Percentiles rank a stretch among this genome's conserved stretches.
phyloP scores from a whole-genome alignment of 2,797 vertebrate genomes.

The Tenualosa ilisha region DNA sequence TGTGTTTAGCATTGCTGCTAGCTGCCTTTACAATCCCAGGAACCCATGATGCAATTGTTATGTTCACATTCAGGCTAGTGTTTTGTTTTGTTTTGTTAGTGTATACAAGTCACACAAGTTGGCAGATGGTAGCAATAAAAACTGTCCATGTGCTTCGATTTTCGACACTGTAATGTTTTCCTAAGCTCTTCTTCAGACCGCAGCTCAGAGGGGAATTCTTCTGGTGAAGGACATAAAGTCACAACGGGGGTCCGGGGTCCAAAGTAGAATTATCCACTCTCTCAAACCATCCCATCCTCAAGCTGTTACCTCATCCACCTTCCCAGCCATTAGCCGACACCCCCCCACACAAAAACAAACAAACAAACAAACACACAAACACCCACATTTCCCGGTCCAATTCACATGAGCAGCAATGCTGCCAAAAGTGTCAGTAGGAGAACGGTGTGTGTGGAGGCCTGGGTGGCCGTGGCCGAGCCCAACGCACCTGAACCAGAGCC shows the following conservation, averaged over 20 bases:
- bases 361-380: too few relatives aligned
- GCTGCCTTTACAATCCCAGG: conserved; percentile 27
- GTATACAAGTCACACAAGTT: neutral
- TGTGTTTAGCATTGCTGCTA: neutral
- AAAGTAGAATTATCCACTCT: neutral
- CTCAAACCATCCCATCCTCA: conserved; percentile 66
- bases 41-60: conserved; percentile 25
- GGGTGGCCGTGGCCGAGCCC: conserved; percentile 46
- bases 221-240: neutral
- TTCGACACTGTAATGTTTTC: neutral
- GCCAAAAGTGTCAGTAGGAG: conserved; percentile 63
- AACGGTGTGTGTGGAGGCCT: conserved; percentile 66
- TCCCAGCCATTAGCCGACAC: neutral
- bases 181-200: neutral
- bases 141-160: neutral
- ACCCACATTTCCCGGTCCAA: neutral
- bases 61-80: conserved; percentile 32
- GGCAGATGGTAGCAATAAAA: neutral
- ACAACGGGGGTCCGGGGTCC: neutral
- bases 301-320: conserved; percentile 56
- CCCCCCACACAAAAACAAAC: neutral
- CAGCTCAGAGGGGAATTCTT: conserved; percentile 5
- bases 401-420: conserved; percentile 65
- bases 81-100: neutral
- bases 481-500: neutral